Evolutionary conservation across 2,888 invertebrate genomes (phyloP).

Genomic region (Xylocampa areola): DNA sequence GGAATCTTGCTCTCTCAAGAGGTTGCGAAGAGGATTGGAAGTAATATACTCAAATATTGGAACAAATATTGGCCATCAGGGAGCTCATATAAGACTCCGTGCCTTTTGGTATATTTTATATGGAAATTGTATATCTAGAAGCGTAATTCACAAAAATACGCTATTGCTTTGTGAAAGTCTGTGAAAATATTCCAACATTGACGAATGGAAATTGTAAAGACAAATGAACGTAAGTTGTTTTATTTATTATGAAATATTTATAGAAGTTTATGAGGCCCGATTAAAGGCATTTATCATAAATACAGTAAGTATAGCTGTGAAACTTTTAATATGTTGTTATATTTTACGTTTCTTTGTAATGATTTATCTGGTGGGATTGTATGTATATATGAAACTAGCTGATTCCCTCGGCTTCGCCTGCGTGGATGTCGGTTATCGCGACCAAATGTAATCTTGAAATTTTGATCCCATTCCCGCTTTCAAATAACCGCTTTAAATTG

Average conservation of each 20-base stretch:
- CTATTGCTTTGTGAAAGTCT: conserved; percentile 46
- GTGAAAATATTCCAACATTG: conserved; percentile 36
- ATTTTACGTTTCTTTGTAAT: too few relatives aligned
- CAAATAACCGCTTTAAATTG: too few relatives aligned
- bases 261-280: conserved; percentile 12
- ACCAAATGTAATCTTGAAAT: too few relatives aligned
- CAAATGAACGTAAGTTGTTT: conserved; percentile 16
- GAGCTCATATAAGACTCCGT: conserved; percentile 28
- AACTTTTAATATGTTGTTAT: too few relatives aligned
- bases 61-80: conserved; percentile 19
- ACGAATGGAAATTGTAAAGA: conserved; percentile 43
- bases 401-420: too few relatives aligned
- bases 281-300: conserved; percentile 3
- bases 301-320: too few relatives aligned
- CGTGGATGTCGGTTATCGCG: too few relatives aligned
- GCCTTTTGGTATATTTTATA: conserved; percentile 41
- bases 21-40: neutral
- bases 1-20: too few relatives aligned
- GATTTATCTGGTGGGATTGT: too few relatives aligned
- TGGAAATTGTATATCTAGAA: conserved; percentile 48
- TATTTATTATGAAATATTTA: conserved; percentile 29
- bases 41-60: conserved; percentile 20
- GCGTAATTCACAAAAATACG: conserved; percentile 40
- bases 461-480: too few relatives aligned
- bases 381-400: too few relatives aligned